Evolutionary conservation across 2,797 vertebrate genomes (phyloP).

Genomic region (Cryptoprocta ferox): DNA sequence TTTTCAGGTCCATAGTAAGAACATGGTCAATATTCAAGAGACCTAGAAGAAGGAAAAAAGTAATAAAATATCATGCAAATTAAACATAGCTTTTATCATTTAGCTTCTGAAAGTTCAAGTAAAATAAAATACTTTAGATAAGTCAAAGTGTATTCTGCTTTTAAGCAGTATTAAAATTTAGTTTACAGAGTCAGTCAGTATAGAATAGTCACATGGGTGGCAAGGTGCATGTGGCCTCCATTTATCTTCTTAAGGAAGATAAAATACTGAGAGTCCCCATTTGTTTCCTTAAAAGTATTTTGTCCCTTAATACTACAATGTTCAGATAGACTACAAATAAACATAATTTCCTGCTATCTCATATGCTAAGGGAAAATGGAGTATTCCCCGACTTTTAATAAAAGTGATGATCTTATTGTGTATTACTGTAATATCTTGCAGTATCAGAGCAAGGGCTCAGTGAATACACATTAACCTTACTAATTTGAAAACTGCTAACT

Average conservation of each 20-base stretch:
- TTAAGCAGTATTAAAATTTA: background rate
- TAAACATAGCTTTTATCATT: background rate
- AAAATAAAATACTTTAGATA: conserved; percentile 26
- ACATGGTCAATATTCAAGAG: background rate
- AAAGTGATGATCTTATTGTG: background rate
- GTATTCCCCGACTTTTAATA: background rate
- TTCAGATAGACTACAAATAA: background rate
- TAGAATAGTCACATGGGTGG: background rate
- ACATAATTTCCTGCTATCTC: background rate
- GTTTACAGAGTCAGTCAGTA: background rate
- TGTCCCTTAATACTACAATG: background rate
- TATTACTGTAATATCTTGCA: background rate
- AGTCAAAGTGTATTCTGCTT: background rate
- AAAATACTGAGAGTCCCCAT: background rate
- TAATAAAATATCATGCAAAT: background rate
- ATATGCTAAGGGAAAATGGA: background rate
- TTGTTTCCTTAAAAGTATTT: background rate
- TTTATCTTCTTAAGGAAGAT: background rate
- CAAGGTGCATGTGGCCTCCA: background rate
- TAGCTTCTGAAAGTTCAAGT: background rate
- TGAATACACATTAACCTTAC: background rate
- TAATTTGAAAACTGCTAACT: background rate
- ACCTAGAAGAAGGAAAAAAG: background rate
- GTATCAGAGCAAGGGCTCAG: background rate
- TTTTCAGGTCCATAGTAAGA: background rate